Conservation (phyloP, 2,888 invertebrate genomes). For the Anthrax anthrax region DNA sequence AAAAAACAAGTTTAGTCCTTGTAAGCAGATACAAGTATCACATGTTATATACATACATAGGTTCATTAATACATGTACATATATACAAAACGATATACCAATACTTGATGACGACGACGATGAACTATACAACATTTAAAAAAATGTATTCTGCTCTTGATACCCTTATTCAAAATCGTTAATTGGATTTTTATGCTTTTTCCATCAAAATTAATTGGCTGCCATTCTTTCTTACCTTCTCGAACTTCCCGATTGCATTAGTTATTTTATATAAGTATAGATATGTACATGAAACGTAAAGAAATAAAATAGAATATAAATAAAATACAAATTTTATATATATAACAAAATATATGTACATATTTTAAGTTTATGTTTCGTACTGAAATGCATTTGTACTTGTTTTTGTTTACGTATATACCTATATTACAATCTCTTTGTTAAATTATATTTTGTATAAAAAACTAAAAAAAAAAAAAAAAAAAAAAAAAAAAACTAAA, state of each 20-base stretch:
- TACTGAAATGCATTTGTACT: too few relatives aligned
- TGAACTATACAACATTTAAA: background rate
- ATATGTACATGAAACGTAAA: too few relatives aligned
- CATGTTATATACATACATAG: background rate
- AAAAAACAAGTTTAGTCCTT: background rate
- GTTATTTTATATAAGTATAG: too few relatives aligned
- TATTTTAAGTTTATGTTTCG: too few relatives aligned
- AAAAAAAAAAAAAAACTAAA: background rate
- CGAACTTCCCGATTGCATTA: background rate
- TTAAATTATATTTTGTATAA: too few relatives aligned
- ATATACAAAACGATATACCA: background rate
- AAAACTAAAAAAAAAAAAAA: too few relatives aligned
- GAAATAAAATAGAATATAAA: too few relatives aligned
- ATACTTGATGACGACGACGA: too few relatives aligned
- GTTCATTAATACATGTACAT: background rate
- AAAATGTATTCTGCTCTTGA: background rate
- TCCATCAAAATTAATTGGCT: constrained; percentile 8
- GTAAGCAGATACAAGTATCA: background rate
- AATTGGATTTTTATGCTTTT: constrained; percentile 7
- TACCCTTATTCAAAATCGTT: constrained; percentile 4
- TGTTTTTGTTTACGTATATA: too few relatives aligned
- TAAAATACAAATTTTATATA: too few relatives aligned
- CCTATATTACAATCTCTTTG: too few relatives aligned
- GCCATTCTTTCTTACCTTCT: constrained; percentile 4
- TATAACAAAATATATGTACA: too few relatives aligned